Conservation (phyloP, 64 coral and sea anemone species). For the Porites australiensis region DNA sequence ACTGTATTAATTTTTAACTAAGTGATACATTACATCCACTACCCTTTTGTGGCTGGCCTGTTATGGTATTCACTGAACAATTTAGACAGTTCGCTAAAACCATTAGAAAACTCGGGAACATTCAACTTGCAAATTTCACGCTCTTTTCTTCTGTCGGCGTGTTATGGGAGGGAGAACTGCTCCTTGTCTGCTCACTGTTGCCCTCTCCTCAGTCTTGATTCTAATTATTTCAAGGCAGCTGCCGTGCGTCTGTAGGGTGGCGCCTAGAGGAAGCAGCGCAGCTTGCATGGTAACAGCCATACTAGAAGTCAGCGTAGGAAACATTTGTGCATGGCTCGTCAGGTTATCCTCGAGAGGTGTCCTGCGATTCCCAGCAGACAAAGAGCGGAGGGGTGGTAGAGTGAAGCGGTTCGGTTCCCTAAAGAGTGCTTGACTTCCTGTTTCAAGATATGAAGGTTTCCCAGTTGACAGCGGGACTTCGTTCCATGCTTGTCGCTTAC, state of each 20-base stretch:
- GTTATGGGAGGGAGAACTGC: slow-evolving; percentile 24
- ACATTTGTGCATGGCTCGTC: neutral
- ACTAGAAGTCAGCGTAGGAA: neutral
- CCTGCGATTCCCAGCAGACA: neutral
- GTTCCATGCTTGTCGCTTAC: neutral
- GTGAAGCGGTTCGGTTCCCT: neutral
- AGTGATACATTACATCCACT: too few species aligned
- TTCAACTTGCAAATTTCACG: neutral
- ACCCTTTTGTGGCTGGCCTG: too few species aligned
- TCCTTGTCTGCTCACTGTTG: neutral
- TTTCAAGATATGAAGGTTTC: neutral
- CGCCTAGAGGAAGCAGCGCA: slow-evolving; percentile 25
- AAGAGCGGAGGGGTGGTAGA: neutral
- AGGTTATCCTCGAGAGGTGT: neutral
- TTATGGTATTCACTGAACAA: too few species aligned
- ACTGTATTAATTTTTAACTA: too few species aligned
- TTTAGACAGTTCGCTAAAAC: too few species aligned
- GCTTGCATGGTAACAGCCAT: slow-evolving; percentile 27
- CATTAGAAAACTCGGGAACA: neutral
- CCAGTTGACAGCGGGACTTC: too few species aligned
- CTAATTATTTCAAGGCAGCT: slow-evolving; percentile 29
- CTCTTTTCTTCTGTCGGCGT: neutral
- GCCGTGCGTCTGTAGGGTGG: neutral
- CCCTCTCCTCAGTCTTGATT: slow-evolving; percentile 20
- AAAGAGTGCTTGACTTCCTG: neutral